These are phyloP conservation scores for Thereva nobilitata DNA, from an alignment of 2,888 invertebrate genomes.

Conservation along the genomic window DNA sequence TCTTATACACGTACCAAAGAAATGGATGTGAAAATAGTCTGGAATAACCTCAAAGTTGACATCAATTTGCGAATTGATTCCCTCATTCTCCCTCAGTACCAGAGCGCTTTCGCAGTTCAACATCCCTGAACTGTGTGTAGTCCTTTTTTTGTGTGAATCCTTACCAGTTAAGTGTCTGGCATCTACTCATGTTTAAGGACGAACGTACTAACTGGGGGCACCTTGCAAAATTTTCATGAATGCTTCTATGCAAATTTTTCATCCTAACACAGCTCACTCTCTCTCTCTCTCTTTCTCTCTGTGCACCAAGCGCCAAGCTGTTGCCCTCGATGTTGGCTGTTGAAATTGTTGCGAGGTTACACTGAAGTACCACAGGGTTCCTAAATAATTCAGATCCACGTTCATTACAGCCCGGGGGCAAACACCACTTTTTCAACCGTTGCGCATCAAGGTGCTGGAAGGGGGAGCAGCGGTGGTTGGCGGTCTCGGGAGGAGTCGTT, in stretches of 20 bases:
- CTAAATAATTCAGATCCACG: slow-evolving; percentile 26
- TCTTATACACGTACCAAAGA: too few relatives aligned
- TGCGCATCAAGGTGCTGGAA: slow-evolving; percentile 6
- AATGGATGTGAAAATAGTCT: too few relatives aligned
- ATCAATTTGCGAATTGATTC: too few relatives aligned
- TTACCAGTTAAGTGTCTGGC: slow-evolving; percentile 9
- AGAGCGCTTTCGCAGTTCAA: too few relatives aligned
- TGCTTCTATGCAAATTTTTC: slow-evolving; percentile 27
- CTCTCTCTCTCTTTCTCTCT: too few relatives aligned
- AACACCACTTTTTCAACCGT: slow-evolving; percentile 10
- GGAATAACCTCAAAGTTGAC: too few relatives aligned
- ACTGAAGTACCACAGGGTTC: slow-evolving; percentile 17
- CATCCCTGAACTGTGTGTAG: too few relatives aligned
- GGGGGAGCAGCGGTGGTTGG: background rate
- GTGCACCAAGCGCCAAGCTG: background rate
- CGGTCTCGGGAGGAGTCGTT: too few relatives aligned
- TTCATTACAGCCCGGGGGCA: slow-evolving; percentile 20
- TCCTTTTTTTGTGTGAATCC: background rate
- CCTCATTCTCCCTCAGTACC: too few relatives aligned
- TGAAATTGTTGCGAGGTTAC: background rate
- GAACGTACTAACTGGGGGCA: background rate
- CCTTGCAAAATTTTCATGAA: slow-evolving; percentile 20
- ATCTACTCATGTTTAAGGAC: slow-evolving; percentile 14
- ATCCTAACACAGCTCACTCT: background rate
- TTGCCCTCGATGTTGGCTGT: slow-evolving; percentile 9